A percentile compares a stretch with the other conserved stretches of the same genome.
phyloP scores from a whole-genome alignment of 2,113 vertebrate genomes.

The Phocoena phocoena region DNA sequence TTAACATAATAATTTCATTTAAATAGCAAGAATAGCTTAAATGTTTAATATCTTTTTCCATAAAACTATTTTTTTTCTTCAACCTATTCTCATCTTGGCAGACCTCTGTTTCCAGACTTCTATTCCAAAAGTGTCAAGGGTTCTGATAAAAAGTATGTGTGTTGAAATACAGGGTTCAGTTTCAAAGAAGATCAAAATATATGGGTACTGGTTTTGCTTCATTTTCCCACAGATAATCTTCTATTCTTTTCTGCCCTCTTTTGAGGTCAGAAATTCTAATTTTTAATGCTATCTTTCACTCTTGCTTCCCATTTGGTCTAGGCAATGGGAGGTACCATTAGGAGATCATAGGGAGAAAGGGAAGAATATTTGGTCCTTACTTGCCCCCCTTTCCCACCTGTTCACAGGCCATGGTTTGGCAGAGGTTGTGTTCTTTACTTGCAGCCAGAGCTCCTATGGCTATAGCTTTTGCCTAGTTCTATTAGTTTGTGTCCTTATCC shows the following conservation, averaged over 20 bases:
- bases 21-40: constrained; percentile 37
- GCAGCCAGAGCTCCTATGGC: neutral
- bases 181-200: neutral
- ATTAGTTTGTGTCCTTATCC: neutral
- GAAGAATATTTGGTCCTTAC: neutral
- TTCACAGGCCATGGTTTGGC: neutral
- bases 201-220: neutral
- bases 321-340: neutral
- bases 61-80: constrained; percentile 53
- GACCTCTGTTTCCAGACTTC: neutral
- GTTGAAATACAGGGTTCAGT: constrained; percentile 6
- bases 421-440: neutral
- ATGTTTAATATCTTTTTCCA: neutral
- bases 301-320: neutral
- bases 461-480: neutral
- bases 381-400: fast-evolving
- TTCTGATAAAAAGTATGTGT: neutral
- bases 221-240: neutral
- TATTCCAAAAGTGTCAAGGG: neutral
- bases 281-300: neutral
- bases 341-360: neutral
- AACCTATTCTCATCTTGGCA: constrained; percentile 22
- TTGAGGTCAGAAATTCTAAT: neutral
- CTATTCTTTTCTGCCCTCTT: neutral
- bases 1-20: constrained; percentile 66